Percentiles rank a stretch among this genome's conserved stretches.
These are phyloP conservation scores for Eilema caniola DNA, from an alignment of 2,888 invertebrate species.

Conservation along the genomic window DNA sequence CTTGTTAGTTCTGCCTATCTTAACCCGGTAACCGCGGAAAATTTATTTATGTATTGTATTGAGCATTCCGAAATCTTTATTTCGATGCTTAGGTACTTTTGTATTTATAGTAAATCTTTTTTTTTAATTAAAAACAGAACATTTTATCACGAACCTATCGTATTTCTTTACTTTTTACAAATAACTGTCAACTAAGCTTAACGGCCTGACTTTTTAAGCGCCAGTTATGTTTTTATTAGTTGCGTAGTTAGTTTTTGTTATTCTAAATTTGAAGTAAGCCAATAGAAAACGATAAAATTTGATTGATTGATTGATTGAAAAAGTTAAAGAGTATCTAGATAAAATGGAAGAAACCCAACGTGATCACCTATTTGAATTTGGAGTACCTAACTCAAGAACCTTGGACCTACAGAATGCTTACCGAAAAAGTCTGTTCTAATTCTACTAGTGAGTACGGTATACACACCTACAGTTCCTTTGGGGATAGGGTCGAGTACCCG, in stretches of 20 bases:
- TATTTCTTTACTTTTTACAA: neutral
- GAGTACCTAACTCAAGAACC: neutral
- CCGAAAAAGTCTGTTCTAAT: neutral
- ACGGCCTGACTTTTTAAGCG: neutral
- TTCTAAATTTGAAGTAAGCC: neutral
- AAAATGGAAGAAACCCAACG: neutral
- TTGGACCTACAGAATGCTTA: neutral
- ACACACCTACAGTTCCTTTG: neutral
- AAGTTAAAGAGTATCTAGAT: neutral
- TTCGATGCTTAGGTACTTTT: conserved; percentile 21
- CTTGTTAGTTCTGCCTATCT: conserved; percentile 68
- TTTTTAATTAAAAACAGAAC: conserved; percentile 17
- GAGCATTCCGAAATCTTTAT: conserved; percentile 50
- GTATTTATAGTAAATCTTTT: conserved; percentile 16
- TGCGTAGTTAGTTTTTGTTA: neutral
- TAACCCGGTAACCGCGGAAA: conserved; percentile 58
- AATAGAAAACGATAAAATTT: neutral
- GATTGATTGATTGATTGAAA: neutral
- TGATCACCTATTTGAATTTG: neutral
- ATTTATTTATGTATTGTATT: conserved; percentile 57
- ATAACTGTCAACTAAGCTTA: neutral
- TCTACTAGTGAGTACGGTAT: neutral
- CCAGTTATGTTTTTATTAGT: neutral
- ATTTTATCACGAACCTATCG: neutral
- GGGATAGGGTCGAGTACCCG: neutral